Percentiles rank a stretch among this genome's conserved stretches.
Evolutionary conservation across 2,113 vertebrate genomes (phyloP).

Genomic region (Corydoras sp.): DNA sequence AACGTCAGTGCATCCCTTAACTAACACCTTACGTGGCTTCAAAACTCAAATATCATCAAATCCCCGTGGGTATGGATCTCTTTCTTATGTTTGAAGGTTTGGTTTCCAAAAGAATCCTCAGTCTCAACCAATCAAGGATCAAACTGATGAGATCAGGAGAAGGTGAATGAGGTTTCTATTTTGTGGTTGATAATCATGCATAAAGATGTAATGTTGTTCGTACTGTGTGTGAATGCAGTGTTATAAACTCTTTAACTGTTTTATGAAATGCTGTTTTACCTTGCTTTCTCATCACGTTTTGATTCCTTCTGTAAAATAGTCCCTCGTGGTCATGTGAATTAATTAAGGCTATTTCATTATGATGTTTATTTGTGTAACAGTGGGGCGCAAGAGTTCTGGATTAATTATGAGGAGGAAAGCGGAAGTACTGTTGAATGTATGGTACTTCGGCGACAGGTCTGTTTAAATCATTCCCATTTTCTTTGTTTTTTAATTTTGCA

Average conservation of each 20-base stretch:
- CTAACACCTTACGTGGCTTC: background rate
- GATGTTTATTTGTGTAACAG: conserved; percentile 25
- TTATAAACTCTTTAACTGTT: too few species aligned
- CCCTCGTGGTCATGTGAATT: too few species aligned
- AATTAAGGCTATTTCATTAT: background rate
- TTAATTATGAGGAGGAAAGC: conserved; percentile 51
- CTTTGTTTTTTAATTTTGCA: background rate
- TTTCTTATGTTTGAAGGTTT: conserved; percentile 45
- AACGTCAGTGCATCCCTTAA: background rate
- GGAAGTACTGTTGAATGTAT: conserved; percentile 55
- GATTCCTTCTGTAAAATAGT: too few species aligned
- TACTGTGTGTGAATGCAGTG: background rate
- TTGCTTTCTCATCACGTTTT: too few species aligned
- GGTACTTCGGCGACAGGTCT: conserved; percentile 59
- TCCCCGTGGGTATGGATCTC: conserved; percentile 7
- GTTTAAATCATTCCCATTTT: background rate
- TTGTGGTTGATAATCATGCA: background rate
- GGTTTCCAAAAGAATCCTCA: conserved; percentile 26
- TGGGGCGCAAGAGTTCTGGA: conserved; percentile 39
- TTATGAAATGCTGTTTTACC: too few species aligned
- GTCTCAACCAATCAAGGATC: conserved; percentile 19
- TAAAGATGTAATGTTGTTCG: too few species aligned
- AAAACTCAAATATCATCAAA: background rate
- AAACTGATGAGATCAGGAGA: conserved; percentile 36
- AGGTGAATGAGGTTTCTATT: conserved; percentile 45